A percentile compares a stretch with the other conserved stretches of the same genome.
Evolutionary conservation across 2,113 vertebrate species (phyloP).

Genomic region (Actenoides hombroni): DNA sequence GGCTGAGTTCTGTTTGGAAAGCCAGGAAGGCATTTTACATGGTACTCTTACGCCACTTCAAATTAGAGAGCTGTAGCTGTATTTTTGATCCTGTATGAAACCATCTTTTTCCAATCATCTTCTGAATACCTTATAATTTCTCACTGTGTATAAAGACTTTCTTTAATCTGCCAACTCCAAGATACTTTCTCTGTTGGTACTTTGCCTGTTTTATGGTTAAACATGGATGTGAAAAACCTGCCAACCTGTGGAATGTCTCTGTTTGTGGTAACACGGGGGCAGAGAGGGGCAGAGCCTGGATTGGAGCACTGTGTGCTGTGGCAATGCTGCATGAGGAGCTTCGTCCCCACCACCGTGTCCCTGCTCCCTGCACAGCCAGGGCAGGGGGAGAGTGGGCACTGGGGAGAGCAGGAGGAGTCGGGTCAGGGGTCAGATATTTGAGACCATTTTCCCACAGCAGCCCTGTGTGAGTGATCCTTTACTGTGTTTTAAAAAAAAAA

Average conservation of each 20-base stretch:
- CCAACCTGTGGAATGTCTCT: background rate
- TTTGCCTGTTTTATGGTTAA: background rate
- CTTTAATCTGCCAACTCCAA: background rate
- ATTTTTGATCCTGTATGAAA: background rate
- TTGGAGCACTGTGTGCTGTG: background rate
- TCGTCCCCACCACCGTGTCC: background rate
- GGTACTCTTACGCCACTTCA: background rate
- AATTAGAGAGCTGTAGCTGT: background rate
- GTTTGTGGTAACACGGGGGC: background rate
- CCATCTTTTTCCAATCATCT: background rate
- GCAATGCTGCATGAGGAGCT: background rate
- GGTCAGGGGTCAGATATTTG: constrained; percentile 88
- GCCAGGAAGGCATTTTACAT: background rate
- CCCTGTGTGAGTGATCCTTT: constrained; percentile 76
- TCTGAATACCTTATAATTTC: background rate
- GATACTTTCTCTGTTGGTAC: background rate
- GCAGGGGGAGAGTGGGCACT: background rate
- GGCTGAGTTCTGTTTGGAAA: background rate
- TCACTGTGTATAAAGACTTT: background rate
- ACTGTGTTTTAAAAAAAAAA: constrained; percentile 74
- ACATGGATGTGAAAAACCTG: background rate
- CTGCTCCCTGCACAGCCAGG: background rate
- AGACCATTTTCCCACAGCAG: constrained; percentile 82
- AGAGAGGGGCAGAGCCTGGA: background rate
- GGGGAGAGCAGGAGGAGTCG: constrained; percentile 73